Conservation (phyloP, 2,797 vertebrate genomes). For the Eulemur coronatus region DNA sequence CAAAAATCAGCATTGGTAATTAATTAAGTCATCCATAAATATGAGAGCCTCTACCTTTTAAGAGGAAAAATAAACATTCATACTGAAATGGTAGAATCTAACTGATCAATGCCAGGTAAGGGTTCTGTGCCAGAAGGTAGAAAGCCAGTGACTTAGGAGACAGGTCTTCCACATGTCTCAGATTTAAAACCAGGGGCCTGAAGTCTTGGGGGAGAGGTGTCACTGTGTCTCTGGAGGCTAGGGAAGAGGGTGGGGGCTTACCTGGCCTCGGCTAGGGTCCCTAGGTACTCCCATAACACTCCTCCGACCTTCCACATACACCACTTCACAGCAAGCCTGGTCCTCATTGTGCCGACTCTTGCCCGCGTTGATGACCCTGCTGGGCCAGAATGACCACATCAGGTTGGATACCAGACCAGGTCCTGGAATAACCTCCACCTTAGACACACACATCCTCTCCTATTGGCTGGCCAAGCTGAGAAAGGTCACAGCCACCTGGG, state of each 20-base stretch:
- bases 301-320: slow-evolving; percentile 90
- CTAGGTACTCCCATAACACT: slow-evolving; percentile 77
- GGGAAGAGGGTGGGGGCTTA: not conserved
- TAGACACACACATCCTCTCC: slow-evolving; percentile 52
- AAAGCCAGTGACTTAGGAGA: slow-evolving; percentile 19
- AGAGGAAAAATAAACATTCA: slow-evolving; percentile 26
- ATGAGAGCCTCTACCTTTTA: not conserved
- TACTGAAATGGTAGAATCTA: not conserved
- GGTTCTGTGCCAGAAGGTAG: not conserved
- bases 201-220: not conserved
- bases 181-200: not conserved
- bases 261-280: slow-evolving; percentile 57
- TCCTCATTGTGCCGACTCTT: slow-evolving; percentile 99
- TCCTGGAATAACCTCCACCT: slow-evolving; percentile 70
- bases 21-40: not conserved
- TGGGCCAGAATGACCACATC: slow-evolving; percentile 64
- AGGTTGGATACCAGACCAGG: slow-evolving; percentile 55
- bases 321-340: slow-evolving; percentile 95
- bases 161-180: not conserved
- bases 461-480: slow-evolving; percentile 54
- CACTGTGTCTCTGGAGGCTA: not conserved
- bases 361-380: slow-evolving; percentile 97
- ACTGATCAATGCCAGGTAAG: not conserved
- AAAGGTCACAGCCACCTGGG: slow-evolving; percentile 78
- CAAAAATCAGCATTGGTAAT: not conserved